Evolutionary conservation across 2,888 invertebrate species (phyloP).

Genomic region (Drosophila formosana): DNA sequence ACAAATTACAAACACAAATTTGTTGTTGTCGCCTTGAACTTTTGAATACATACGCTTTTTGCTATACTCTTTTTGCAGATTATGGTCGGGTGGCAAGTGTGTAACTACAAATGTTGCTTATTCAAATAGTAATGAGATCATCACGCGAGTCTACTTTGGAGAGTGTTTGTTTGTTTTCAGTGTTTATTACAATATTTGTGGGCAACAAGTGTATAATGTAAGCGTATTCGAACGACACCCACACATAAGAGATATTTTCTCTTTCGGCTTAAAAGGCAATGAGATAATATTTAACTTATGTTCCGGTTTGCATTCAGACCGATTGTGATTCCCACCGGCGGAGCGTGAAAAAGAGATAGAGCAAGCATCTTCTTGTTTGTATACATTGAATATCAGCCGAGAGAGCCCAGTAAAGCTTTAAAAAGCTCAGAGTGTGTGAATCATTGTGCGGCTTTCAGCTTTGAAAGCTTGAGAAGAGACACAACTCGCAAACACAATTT

Average conservation of each 20-base stretch:
- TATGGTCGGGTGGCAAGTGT: neutral
- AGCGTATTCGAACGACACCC: neutral
- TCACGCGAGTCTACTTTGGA: neutral
- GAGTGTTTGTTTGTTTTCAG: neutral
- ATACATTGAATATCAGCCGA: neutral
- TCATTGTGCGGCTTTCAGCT: neutral
- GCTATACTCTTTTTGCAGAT: neutral
- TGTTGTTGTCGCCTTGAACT: neutral
- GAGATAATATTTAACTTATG: neutral
- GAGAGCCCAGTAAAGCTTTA: neutral
- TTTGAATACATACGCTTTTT: neutral
- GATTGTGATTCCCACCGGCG: neutral
- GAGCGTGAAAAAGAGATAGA: neutral
- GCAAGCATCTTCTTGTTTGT: neutral
- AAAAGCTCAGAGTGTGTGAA: constrained; percentile 2
- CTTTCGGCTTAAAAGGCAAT: neutral
- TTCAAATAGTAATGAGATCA: neutral
- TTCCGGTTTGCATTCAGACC: neutral
- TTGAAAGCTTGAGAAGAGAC: neutral
- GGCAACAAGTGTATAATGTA: neutral
- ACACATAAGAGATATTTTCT: neutral
- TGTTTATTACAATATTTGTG: neutral
- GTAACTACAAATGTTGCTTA: too few relatives aligned
- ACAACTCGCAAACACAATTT: neutral
- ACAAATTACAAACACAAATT: neutral